Evolutionary conservation across 1,140 invertebrate genomes (phyloP).

Genomic region (Habropoda laboriosa): DNA sequence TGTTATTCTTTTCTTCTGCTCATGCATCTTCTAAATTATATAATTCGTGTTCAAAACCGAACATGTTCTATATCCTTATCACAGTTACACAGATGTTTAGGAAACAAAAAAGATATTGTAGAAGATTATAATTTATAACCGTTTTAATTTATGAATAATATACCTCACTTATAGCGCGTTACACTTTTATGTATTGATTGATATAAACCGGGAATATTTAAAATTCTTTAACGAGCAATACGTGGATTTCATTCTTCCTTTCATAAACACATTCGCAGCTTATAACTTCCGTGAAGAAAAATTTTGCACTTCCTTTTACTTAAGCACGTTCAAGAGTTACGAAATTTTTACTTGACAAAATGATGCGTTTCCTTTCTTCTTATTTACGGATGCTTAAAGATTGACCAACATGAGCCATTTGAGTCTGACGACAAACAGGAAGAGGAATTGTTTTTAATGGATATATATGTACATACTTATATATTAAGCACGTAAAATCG

Average conservation of each 20-base stretch:
- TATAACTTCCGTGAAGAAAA: constrained; percentile 19
- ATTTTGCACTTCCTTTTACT: not conserved
- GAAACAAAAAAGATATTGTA: not conserved
- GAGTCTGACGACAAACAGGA: constrained; percentile 43
- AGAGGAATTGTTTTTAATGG: not conserved
- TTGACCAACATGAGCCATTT: not conserved
- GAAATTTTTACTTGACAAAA: constrained; percentile 1
- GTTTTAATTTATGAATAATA: constrained; percentile 21
- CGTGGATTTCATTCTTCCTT: constrained; percentile 11
- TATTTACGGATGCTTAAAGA: not conserved
- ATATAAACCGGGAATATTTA: constrained; percentile 1
- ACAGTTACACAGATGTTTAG: not conserved
- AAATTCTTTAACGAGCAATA: constrained; percentile 9
- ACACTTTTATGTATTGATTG: not conserved
- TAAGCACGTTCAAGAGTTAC: not conserved
- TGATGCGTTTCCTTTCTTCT: not conserved
- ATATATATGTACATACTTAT: constrained; percentile 5
- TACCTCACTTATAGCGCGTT: not conserved
- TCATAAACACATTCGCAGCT: constrained; percentile 18
- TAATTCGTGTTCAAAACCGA: not conserved
- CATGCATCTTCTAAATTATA: not conserved
- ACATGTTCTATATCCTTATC: not conserved
- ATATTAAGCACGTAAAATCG: constrained; percentile 18
- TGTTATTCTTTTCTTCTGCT: not conserved
- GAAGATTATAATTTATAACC: not conserved